Percentiles rank a stretch among this genome's conserved stretches.
Evolutionary conservation across 2,888 invertebrate species (phyloP).

Genomic region (Leptinotarsa rubiginosa): DNA sequence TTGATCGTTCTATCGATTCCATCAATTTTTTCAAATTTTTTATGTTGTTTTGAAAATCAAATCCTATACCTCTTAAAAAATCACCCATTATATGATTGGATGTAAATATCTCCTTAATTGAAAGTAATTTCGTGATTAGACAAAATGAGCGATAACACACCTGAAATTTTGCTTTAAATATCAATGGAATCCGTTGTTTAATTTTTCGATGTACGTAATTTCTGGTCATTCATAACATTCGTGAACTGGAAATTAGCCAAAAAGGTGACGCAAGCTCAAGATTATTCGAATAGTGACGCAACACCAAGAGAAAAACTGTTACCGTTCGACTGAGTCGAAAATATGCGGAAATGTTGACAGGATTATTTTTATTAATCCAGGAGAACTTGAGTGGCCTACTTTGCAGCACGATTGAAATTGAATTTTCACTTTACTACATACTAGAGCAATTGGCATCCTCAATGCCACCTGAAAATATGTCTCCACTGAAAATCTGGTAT

Average conservation of each 20-base stretch:
- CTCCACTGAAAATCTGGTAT: too few species aligned
- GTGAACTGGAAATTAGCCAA: slow-evolving; percentile 19
- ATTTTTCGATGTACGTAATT: slow-evolving; percentile 8
- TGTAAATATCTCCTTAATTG: background rate
- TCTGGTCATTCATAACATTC: slow-evolving; percentile 21
- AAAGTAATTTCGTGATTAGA: background rate
- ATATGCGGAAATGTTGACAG: slow-evolving; percentile 19
- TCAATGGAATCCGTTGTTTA: slow-evolving; percentile 14
- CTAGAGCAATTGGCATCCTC: too few species aligned
- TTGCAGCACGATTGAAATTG: too few species aligned
- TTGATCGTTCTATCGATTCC: too few species aligned
- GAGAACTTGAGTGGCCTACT: too few species aligned
- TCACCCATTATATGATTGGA: too few species aligned
- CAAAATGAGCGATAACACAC: background rate
- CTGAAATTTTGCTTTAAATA: background rate
- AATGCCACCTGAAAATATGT: too few species aligned
- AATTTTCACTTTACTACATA: too few species aligned
- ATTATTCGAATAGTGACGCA: slow-evolving; percentile 22
- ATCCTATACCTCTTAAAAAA: too few species aligned
- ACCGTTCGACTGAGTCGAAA: background rate
- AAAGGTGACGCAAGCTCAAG: slow-evolving; percentile 17
- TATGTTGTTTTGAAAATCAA: too few species aligned
- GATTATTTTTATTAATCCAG: background rate
- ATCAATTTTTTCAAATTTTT: too few species aligned
- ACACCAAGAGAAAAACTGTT: slow-evolving; percentile 13